Evolutionary conservation across 2,797 vertebrate species (phyloP).

Genomic region (Anomalospiza imberbis): DNA sequence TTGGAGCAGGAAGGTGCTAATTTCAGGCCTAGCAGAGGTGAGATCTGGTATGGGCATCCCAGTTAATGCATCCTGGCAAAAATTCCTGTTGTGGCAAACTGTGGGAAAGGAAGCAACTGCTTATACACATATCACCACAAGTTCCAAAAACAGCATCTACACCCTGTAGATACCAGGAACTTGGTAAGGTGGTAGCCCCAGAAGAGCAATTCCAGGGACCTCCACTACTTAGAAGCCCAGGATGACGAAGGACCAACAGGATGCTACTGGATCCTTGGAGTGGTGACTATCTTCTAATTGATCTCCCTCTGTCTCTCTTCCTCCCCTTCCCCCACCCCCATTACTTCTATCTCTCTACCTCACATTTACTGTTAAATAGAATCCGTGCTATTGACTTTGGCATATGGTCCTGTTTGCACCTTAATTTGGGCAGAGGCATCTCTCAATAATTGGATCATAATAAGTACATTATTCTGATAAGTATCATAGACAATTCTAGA

Average conservation of each 20-base stretch:
- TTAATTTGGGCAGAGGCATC: background rate
- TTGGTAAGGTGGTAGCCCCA: background rate
- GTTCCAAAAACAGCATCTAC: background rate
- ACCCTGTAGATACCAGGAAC: background rate
- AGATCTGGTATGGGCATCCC: background rate
- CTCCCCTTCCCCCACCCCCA: too few relatives aligned
- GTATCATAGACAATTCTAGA: background rate
- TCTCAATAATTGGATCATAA: background rate
- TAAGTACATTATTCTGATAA: background rate
- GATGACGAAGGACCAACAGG: background rate
- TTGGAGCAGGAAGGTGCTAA: background rate
- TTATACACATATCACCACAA: background rate
- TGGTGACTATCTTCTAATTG: background rate
- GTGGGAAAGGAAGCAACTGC: background rate
- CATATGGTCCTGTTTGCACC: background rate
- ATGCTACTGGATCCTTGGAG: background rate
- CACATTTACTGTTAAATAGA: background rate
- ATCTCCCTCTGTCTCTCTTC: background rate
- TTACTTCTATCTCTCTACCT: background rate
- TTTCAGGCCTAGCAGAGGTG: background rate
- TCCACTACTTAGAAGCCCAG: background rate
- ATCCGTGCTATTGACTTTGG: background rate
- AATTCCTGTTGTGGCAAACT: background rate
- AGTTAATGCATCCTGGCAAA: background rate
- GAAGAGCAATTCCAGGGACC: background rate